Conservation (phyloP, 2,797 vertebrate genomes). For the Caiman crocodilus region DNA sequence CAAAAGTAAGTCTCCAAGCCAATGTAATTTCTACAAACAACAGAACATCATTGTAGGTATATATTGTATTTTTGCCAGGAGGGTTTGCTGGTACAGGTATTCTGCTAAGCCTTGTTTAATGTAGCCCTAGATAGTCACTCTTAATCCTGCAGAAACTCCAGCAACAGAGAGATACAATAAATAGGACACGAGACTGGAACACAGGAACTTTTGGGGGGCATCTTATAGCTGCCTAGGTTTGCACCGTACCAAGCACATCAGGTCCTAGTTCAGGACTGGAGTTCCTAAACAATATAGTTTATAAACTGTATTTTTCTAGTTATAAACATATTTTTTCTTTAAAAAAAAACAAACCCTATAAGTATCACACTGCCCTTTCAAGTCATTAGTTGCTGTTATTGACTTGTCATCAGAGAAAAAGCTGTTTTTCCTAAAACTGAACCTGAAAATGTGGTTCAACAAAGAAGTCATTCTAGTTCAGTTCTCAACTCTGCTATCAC, state of each 20-base stretch:
- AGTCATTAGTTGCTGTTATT: too few relatives aligned
- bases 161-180: not conserved
- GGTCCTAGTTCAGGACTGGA: not conserved
- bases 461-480: not conserved
- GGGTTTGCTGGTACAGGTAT: not conserved
- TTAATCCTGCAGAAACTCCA: not conserved
- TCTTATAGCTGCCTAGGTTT: not conserved
- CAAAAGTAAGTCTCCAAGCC: not conserved
- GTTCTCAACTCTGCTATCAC: not conserved
- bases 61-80: not conserved
- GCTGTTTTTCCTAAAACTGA: not conserved
- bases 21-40: not conserved
- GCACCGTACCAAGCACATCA: not conserved
- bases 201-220: not conserved
- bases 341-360: too few relatives aligned
- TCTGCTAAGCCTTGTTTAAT: not conserved
- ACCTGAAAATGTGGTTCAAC: too few relatives aligned
- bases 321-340: not conserved
- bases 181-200: not conserved
- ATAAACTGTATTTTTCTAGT: not conserved
- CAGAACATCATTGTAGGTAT: not conserved
- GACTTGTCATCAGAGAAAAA: slow-evolving; percentile 16
- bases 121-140: not conserved
- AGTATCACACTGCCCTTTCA: too few relatives aligned
- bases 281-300: not conserved